A percentile compares a stretch with the other conserved stretches of the same genome.
Evolutionary conservation across 2,888 invertebrate species (phyloP).

Genomic region (Ormia ochracea): DNA sequence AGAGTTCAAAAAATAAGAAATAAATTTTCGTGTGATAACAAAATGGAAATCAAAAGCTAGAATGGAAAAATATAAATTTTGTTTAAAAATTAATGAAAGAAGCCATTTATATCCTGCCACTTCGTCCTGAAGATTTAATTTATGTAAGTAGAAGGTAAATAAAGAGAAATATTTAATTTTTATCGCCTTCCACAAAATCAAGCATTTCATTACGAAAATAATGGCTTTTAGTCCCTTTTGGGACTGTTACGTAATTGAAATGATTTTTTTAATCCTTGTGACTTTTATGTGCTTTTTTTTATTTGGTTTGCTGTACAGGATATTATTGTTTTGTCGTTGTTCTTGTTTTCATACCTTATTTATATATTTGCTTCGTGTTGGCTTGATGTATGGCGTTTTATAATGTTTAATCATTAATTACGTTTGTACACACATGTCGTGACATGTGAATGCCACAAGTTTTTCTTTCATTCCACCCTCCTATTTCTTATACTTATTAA

Average conservation of each 20-base stretch:
- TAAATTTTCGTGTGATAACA: too few relatives aligned
- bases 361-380: neutral
- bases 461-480: neutral
- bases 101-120: neutral
- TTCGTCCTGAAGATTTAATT: neutral
- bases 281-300: constrained; percentile 4
- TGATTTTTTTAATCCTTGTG: constrained; percentile 5
- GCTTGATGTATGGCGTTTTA: constrained; percentile 39
- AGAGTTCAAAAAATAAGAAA: too few relatives aligned
- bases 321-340: neutral
- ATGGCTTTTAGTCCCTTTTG: neutral
- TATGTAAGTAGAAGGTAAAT: neutral
- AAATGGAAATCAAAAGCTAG: too few relatives aligned
- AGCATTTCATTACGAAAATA: neutral
- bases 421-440: constrained; percentile 36
- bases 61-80: too few relatives aligned
- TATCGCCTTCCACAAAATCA: neutral
- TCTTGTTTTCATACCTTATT: neutral
- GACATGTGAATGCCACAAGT: constrained; percentile 33
- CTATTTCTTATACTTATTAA: neutral
- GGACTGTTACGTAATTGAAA: neutral
- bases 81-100: too few relatives aligned
- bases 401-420: constrained; percentile 50
- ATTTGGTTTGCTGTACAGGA: neutral
- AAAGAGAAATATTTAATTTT: neutral